Base-by-base conservation (phyloP, 92 coral and sea anemone genomes). In the Montipora capitata region DNA sequence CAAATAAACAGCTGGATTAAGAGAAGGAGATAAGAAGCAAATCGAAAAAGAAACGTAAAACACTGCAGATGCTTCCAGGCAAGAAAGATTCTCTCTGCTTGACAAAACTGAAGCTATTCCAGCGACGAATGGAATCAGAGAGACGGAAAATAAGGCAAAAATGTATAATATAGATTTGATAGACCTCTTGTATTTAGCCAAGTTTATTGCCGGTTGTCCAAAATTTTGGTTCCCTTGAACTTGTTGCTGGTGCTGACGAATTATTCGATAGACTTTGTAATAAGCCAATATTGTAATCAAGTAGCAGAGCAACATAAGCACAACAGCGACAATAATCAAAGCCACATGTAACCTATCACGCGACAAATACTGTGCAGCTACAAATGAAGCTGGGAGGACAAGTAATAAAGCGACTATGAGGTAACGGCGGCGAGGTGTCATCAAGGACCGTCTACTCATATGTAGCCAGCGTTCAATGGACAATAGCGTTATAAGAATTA, bases 241-340 rank as follows among this genome's bases (percentile, higher is more conserved):
- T 40, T 39, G 74, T 68, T 68, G 51, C 51, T 68, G 74, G 48
- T 68, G 74, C 51, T 68, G 74, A 13, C 74, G 20, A 68, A 39
- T 68, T 35, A 68, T 39, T 39, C 44, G 52, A 14, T 39, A 68
- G 16, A 68, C 74, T 68, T 12, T 68, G 7, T 39, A 68, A 68
- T 68, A 68, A 39, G 48, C 48, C 39, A 39, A 40, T 9, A 18
- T 39, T 13, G 74, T 68, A 49, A 41, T 12, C 48, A 68, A 68
- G 74, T 39, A 68, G 40, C 74, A 68, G 4, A 15, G n/a, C 49
- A 68, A 49, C 74, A 5, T 41, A 40, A 38, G 14, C 3, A 41
- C 51, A 0, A 7, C 48, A 10, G 14, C 3, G 5, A 2, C 16
- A 68, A 41, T 10, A 3, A 1, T 27, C 43, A 20, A 20, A 20